Evolutionary conservation across 2,113 vertebrate genomes (phyloP), one percentile per base, ranked within the genome.

Genomic region (Antigone vipio): DNA sequence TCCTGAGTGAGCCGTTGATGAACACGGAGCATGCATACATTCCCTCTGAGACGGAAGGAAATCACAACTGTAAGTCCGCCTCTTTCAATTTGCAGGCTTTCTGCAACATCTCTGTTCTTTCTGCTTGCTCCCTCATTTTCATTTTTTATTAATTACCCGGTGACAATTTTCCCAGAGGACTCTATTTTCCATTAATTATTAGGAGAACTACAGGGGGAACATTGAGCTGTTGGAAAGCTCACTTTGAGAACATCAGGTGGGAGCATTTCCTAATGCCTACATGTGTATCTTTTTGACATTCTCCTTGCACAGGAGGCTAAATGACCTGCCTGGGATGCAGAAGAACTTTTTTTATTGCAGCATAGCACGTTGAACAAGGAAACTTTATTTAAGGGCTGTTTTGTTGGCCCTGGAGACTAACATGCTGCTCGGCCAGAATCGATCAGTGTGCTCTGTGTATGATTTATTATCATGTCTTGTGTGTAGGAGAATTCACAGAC

Each of bases 71-170:
- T 91, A 85, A 90, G n/a, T 58, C 67, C 1, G 3, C 74, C 63
- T 94, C 60, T 85, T 95, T 83, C 77, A 96, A 93, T 94, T 88
- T 91, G 23, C 88, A 96, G 53, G 34, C 77, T 95, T 94, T 93
- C 89, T 56, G 64, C 66, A 90, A 77, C 29, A 44, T 89, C 64
- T 72, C 52, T 82, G 58, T 81, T 92, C 64, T 50, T 78, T 76
- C 53, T 82, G 72, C 59, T 69, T 74, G 50, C 63, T 85, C 64
- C 72, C 66, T 93, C n/a, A 1, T 86, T 88, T 95, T 92, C 35
- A 94, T 95, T 83, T 95, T 94, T 95, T 91, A 95, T 97, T 97
- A 98, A 97, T 96, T 96, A 97, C 56, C 73, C 2, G 0, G 85
- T 93, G 92, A 92, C 80, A 91, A 59, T 95, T 97, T 94, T 81